These are phyloP conservation scores for Ceratina japonica DNA, from an alignment of 1,140 invertebrate genomes.

Conservation along the genomic window DNA sequence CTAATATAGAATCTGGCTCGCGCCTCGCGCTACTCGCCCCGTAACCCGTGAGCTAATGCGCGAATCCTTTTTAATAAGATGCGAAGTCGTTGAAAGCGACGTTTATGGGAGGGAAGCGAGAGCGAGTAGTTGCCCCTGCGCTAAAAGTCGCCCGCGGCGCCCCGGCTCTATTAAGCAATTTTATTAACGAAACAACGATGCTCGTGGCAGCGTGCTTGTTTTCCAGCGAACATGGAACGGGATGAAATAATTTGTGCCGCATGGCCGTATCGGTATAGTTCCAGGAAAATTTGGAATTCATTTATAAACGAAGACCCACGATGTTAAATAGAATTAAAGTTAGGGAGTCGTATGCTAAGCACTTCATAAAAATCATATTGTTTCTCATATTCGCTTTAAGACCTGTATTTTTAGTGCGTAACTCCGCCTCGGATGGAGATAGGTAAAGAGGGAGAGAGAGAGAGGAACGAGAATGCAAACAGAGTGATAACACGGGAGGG, in stretches of 20 bases:
- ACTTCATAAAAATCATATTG: background rate
- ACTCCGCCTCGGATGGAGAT: too few relatives aligned
- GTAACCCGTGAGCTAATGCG: background rate
- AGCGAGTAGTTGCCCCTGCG: background rate
- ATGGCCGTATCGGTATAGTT: too few relatives aligned
- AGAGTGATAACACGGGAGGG: background rate
- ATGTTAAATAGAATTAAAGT: too few relatives aligned
- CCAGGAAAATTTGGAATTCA: too few relatives aligned
- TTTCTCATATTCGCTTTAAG: background rate
- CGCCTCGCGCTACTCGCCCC: background rate
- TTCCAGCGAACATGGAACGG: too few relatives aligned
- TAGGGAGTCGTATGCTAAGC: background rate
- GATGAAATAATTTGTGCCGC: too few relatives aligned
- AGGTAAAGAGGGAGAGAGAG: background rate
- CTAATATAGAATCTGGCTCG: slow-evolving; percentile 38
- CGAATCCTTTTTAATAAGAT: slow-evolving; percentile 32
- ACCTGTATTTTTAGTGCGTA: background rate
- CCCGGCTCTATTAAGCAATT: background rate
- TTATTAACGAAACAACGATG: background rate
- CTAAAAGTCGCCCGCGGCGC: background rate
- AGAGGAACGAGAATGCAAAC: background rate
- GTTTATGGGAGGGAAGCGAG: background rate
- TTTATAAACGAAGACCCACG: too few relatives aligned
- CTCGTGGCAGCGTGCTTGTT: background rate
- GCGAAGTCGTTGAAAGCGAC: background rate